Percentiles rank a stretch among this genome's conserved stretches.
phyloP scores from a whole-genome alignment of 2,888 invertebrate genomes.

The Polydesmus complanatus region DNA sequence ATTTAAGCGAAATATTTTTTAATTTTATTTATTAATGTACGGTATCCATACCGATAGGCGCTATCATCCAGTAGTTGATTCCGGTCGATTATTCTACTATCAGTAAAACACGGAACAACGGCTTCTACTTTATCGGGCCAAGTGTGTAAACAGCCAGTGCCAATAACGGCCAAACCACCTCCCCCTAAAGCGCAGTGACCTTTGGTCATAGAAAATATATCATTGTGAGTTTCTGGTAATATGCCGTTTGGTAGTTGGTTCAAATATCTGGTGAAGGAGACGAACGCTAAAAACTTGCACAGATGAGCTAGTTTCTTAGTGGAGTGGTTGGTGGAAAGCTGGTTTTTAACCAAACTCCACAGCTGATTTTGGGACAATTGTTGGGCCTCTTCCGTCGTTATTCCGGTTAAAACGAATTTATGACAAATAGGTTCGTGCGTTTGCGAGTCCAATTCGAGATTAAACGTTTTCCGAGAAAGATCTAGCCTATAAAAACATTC shows the following conservation, averaged over 20 bases:
- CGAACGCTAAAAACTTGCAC: slow-evolving; percentile 75
- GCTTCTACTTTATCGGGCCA: slow-evolving; percentile 65
- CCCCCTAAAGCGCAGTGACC: slow-evolving; percentile 83
- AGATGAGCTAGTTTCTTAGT: slow-evolving; percentile 41
- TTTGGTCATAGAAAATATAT: slow-evolving; percentile 32
- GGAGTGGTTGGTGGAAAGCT: slow-evolving; percentile 56
- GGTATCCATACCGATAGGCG: slow-evolving; percentile 49
- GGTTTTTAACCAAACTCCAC: slow-evolving; percentile 72
- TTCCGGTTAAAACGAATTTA: slow-evolving; percentile 56
- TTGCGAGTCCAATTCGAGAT: slow-evolving; percentile 49
- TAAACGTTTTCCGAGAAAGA: slow-evolving; percentile 64
- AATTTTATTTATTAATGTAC: no score
- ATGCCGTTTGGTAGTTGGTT: slow-evolving; percentile 9
- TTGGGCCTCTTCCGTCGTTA: slow-evolving; percentile 49
- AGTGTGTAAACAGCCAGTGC: slow-evolving; percentile 75
- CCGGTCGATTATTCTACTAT: slow-evolving; percentile 52
- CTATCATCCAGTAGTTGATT: slow-evolving; percentile 74
- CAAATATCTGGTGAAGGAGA: slow-evolving; percentile 70
- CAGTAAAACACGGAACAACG: slow-evolving; percentile 47
- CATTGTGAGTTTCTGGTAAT: slow-evolving; percentile 29
- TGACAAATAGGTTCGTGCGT: slow-evolving; percentile 42
- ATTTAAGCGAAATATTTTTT: neutral
- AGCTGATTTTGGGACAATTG: slow-evolving; percentile 60
- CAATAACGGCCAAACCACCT: slow-evolving; percentile 80
- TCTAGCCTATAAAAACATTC: slow-evolving; percentile 72